Evolutionary conservation across 2,797 vertebrate species (phyloP).

Genomic region (Enteromius afrohamiltoni): DNA sequence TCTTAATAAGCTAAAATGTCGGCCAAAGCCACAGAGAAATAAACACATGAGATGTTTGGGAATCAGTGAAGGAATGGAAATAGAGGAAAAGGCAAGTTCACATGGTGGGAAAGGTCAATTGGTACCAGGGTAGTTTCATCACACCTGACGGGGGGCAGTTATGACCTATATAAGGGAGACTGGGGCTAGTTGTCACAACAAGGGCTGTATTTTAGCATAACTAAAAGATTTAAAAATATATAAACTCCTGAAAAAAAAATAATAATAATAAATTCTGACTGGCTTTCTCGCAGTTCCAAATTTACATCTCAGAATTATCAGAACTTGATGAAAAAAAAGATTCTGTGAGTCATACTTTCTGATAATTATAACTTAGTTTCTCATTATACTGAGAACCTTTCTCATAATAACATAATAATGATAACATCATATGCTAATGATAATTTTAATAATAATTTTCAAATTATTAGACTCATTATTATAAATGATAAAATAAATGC

Average conservation of each 20-base stretch:
- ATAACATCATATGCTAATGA: too few species aligned
- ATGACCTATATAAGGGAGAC: background rate
- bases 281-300: background rate
- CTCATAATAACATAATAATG: too few species aligned
- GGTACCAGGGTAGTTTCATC: conserved; percentile 59
- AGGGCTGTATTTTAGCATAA: background rate
- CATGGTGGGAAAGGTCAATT: conserved; percentile 72
- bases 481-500: too few species aligned
- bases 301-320: background rate
- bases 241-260: background rate
- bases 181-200: background rate
- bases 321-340: too few species aligned
- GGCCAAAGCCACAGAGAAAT: conserved; percentile 60
- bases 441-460: too few species aligned
- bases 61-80: conserved; percentile 45
- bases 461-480: too few species aligned
- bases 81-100: conserved; percentile 66
- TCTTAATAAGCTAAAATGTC: conserved; percentile 70
- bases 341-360: too few species aligned
- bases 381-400: too few species aligned
- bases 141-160: conserved; percentile 60
- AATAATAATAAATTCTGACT: background rate
- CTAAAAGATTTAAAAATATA: background rate
- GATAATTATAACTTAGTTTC: too few species aligned
- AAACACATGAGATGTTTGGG: conserved; percentile 46